Base-by-base conservation (phyloP, 2,888 invertebrate genomes). In the Ennomos quercinarius region DNA sequence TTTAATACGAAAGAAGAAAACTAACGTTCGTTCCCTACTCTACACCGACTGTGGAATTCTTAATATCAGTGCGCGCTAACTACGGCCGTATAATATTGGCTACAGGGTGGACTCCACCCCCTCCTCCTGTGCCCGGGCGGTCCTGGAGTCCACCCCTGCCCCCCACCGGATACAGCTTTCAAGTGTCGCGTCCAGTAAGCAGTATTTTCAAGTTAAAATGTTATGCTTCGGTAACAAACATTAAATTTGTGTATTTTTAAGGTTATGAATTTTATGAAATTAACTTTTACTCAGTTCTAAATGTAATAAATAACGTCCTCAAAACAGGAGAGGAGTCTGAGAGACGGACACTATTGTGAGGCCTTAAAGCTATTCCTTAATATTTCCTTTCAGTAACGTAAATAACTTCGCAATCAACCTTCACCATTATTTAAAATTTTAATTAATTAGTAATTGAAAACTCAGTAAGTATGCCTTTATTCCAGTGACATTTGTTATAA, bases 21-120 rank as follows among this genome's bases (percentile, higher is more conserved):
- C 41, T 40, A 58, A 52, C 11, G 1, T 10, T 44, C 44, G 64
- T 58, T 53, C 46, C 34, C 49, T 10, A 40, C 54, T 55, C 66
- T 75, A 63, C 57, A 44, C 56, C 13, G 47, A 57, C 65, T 72
- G 80, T 81, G 91, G 91, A 91, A 91, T 91, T 90, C 91, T 91
- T 91, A 91, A 91, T 91, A 91, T 91, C 90, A 88, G 89, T 87
- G 91, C 87, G 91, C 87, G 91, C 91, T 91, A 91, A 91, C 91
- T 91, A 91, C 84, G 83, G 71, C 83, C 88, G 88, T 90, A 90
- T 89, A 87, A 90, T 89, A 89, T 86, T 86, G 87, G 85, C 81
- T 81, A 79, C 70, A 73, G 78, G 83, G 78, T 60, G 68, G 49
- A 41, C 46, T 45, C 50, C 53, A 62, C 57, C 63, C 60, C 47